Percentiles rank a stretch among this genome's conserved stretches.
Evolutionary conservation across 2,113 vertebrate genomes (phyloP).

Genomic region (Cettia cetti): DNA sequence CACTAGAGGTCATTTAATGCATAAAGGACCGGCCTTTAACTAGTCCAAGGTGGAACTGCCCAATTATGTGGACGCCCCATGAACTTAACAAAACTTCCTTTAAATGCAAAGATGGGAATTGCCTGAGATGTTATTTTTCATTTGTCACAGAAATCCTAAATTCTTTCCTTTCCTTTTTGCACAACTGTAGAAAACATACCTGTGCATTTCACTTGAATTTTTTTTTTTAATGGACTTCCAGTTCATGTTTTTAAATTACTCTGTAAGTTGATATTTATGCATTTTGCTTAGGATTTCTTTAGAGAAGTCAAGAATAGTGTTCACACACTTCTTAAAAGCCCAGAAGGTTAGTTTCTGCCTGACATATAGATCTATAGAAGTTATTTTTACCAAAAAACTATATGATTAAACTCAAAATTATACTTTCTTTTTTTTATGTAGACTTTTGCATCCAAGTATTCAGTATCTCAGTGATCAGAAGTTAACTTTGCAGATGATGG

Average conservation of each 20-base stretch:
- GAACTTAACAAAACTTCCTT: background rate
- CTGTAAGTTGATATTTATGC: background rate
- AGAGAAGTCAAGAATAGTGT: background rate
- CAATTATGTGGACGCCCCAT: background rate
- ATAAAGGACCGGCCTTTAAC: background rate
- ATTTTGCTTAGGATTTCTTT: background rate
- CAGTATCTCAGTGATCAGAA: background rate
- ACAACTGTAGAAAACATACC: background rate
- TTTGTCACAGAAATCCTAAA: background rate
- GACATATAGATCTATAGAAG: background rate
- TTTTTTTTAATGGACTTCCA: background rate
- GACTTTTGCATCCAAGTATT: background rate
- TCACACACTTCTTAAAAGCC: background rate
- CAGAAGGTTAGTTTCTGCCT: background rate
- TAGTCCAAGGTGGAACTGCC: background rate
- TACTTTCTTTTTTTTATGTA: background rate
- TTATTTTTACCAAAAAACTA: background rate
- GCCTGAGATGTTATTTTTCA: background rate
- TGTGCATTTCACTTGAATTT: background rate
- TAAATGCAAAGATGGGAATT: background rate
- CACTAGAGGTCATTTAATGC: background rate
- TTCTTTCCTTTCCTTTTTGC: background rate
- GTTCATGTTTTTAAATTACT: background rate
- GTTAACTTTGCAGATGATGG: background rate
- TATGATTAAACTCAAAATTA: background rate